Conservation (phyloP, 2,113 vertebrate genomes). For the Alces alces region DNA sequence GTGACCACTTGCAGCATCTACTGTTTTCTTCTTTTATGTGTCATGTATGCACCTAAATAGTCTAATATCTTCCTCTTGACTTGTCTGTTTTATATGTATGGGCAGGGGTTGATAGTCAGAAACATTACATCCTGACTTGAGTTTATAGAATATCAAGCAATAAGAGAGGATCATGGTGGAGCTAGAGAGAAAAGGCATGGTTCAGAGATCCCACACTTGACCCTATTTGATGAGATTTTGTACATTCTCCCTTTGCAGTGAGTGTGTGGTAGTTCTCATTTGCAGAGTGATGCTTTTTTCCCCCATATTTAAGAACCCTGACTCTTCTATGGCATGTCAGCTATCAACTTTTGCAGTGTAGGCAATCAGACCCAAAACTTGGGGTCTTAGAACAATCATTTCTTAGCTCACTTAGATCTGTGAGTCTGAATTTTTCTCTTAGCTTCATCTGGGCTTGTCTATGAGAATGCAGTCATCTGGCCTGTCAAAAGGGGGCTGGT, state of each 20-base stretch:
- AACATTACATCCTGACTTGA: neutral
- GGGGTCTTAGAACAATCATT: neutral
- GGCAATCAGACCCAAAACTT: neutral
- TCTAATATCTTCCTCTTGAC: neutral
- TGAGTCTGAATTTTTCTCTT: neutral
- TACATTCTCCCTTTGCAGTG: neutral
- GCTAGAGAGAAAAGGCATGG: neutral
- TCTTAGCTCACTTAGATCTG: neutral
- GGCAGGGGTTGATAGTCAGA: neutral
- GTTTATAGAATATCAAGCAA: neutral
- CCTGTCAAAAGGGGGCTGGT: neutral
- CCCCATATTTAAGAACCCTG: neutral
- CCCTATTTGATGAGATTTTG: neutral
- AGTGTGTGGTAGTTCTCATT: neutral
- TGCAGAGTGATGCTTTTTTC: neutral
- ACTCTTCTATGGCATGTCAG: neutral
- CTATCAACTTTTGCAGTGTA: neutral
- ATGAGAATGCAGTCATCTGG: neutral
- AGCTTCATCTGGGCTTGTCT: neutral
- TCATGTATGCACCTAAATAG: neutral
- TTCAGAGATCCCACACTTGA: neutral
- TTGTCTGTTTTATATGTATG: neutral
- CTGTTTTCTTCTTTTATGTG: neutral
- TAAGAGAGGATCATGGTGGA: neutral
- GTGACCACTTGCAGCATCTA: neutral